Evolutionary conservation across 2,888 invertebrate species (phyloP).

Genomic region (Hyposoter dolosus): DNA sequence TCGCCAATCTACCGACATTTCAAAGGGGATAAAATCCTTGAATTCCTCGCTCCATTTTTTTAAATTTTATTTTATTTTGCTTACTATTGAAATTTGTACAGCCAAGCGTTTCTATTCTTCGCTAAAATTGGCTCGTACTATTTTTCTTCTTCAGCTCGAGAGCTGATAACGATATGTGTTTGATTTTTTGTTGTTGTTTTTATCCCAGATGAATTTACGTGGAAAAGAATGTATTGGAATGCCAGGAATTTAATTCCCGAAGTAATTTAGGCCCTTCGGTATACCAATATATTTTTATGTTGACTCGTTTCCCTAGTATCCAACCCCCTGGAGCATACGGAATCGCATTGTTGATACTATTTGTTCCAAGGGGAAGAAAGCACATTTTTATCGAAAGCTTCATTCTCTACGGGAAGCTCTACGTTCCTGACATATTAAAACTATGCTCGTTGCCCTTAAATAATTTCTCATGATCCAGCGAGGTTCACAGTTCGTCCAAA

Average conservation of each 20-base stretch:
- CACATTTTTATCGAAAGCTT: conserved; percentile 29
- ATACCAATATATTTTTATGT: conserved; percentile 37
- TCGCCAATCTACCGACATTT: conserved; percentile 3
- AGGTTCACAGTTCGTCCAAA: not conserved
- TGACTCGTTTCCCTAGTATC: conserved; percentile 18
- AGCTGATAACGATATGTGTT: conserved; percentile 1
- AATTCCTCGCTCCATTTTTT: not conserved
- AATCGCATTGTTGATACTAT: conserved; percentile 24
- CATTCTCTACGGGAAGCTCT: not conserved
- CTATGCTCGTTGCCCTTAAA: not conserved
- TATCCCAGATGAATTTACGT: conserved; percentile 26
- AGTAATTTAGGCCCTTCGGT: conserved; percentile 38
- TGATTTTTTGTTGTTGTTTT: not conserved
- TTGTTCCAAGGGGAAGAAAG: not conserved
- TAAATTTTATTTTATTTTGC: not conserved
- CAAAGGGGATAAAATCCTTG: conserved; percentile 1
- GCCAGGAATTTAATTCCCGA: conserved; percentile 52
- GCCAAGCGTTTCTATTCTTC: not conserved
- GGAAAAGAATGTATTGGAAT: conserved; percentile 15
- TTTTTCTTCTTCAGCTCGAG: not conserved
- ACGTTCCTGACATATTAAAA: conserved; percentile 23
- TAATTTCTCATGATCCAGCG: conserved; percentile 49
- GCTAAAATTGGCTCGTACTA: not conserved
- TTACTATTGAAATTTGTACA: not conserved
- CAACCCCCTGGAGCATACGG: not conserved